Conservation (phyloP, 2,888 invertebrate species). For the Agrochola circellaris region DNA sequence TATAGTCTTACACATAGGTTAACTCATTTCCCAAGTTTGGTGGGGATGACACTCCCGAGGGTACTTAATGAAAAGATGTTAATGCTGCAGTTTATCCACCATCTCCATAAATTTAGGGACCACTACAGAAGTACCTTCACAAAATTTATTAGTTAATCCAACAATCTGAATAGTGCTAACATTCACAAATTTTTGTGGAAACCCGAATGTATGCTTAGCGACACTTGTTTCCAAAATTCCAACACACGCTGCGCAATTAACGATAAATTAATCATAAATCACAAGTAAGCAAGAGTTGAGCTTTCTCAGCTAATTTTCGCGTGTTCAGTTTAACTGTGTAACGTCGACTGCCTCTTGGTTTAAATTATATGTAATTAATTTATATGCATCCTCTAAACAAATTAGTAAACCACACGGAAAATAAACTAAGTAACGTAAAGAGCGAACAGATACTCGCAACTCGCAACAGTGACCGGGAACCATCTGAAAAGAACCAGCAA, state of each 20-base stretch:
- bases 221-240: conserved; percentile 41
- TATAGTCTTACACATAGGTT: conserved; percentile 26
- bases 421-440: neutral
- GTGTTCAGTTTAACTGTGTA: conserved; percentile 34
- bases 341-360: conserved; percentile 30
- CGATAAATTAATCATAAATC: conserved; percentile 63
- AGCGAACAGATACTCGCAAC: conserved; percentile 2
- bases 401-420: conserved; percentile 4
- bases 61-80: conserved; percentile 54
- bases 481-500: neutral
- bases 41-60: conserved; percentile 47
- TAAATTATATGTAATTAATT: conserved; percentile 8
- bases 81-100: conserved; percentile 42
- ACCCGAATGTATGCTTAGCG: conserved; percentile 26
- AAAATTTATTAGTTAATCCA: neutral
- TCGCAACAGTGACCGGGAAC: conserved; percentile 1
- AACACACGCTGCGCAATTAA: conserved; percentile 46
- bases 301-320: conserved; percentile 55
- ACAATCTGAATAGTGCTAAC: neutral
- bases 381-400: neutral
- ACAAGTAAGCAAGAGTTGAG: conserved; percentile 47
- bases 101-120: conserved; percentile 13
- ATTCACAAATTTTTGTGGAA: conserved; percentile 12
- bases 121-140: conserved; percentile 33
- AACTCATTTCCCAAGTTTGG: conserved; percentile 35